Conservation (phyloP, 2,113 vertebrate species). For the Caretta caretta region DNA sequence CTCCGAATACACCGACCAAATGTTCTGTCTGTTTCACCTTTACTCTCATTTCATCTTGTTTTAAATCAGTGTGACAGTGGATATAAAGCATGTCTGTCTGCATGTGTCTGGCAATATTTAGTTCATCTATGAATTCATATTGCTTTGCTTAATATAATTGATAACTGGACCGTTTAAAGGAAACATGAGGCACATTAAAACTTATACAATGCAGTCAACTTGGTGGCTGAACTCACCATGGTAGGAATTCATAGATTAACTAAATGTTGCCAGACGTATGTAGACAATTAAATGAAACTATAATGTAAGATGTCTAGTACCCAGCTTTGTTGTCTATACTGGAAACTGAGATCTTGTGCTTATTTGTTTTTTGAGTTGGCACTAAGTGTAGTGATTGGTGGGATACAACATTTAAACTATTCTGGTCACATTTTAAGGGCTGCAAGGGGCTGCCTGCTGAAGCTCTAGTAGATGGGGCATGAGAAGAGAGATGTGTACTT, state of each 20-base stretch:
- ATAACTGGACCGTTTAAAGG: not conserved
- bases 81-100: constrained; percentile 44
- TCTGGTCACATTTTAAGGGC: not conserved
- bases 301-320: not conserved
- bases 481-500: not conserved
- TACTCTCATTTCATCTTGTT: constrained; percentile 38
- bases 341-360: not conserved
- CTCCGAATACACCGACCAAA: constrained; percentile 35
- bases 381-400: not conserved
- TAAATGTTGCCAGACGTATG: not conserved
- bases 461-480: not conserved
- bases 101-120: constrained; percentile 4
- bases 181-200: constrained; percentile 4
- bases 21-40: constrained; percentile 61
- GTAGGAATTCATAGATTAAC: not conserved
- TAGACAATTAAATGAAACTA: not conserved
- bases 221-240: not conserved
- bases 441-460: not conserved
- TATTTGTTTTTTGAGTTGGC: not conserved
- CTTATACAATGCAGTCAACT: not conserved
- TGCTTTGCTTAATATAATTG: constrained; percentile 47
- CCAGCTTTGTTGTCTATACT: not conserved
- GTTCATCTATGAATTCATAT: not conserved
- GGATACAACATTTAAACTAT: not conserved
- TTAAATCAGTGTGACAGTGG: constrained; percentile 33